Base-by-base conservation (phyloP, 2,797 vertebrate species). In the Heterohyrax brucei region DNA sequence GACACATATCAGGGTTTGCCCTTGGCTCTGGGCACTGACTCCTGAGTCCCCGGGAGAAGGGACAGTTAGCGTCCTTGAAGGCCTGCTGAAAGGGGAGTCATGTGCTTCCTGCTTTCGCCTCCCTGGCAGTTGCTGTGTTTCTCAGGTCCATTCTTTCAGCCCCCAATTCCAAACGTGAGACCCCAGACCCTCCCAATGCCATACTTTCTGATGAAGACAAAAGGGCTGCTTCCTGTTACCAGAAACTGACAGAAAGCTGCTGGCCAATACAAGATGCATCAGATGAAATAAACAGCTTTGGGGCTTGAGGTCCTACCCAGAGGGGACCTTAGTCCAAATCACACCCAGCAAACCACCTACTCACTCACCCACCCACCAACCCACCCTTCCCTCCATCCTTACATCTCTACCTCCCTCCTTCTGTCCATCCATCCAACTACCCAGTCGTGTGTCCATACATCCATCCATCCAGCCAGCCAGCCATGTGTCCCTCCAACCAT, bases 361-460 rank as follows among this genome's bases (percentile, higher is more conserved):
- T 19, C 19, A 5, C 10, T 28, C 28, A 5, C 19, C 66, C 9
- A 26, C 8, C 53, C 28, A 6, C 8, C 78, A 39, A 39, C 39
- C 39, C n/a, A 8, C 18, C 28, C 50, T 13, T 6, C 18, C 75
- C 19, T 4, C 5, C 1, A 5, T 9, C 56, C 9, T 30, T 28
- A 10, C 62, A 30, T 4, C 84, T 5, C 12, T 7, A 66, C 28
- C 7, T 10, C 22, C 66, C 4, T 2, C 21, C 30, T 7, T 7
- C 1, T 10, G 13, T 16, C 62, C 7, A 22, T 13, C n/a, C 28
- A 3, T 13, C 14, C 6, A 2, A 3, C 5, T 14, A 12, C 5
- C 19, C 22, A 9, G 1, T n/a, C 56, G 1, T 2, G 10, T 8
- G 33, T 59, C 19, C 62, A 26, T 39, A 39, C 19, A 30, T 28